Conservation (phyloP, 2,888 invertebrate genomes). For the Galeopsomyia nigrocyanea region DNA sequence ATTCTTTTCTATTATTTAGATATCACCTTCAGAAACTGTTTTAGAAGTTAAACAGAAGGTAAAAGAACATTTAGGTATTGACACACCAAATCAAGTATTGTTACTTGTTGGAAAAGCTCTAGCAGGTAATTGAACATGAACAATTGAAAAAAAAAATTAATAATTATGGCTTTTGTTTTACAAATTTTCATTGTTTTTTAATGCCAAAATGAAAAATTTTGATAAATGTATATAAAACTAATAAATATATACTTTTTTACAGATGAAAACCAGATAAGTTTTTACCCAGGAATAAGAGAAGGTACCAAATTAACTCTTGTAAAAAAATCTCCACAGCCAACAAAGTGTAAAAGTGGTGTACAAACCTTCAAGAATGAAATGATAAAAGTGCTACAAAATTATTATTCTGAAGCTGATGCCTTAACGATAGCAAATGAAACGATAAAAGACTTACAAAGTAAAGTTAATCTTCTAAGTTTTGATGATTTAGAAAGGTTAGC, state of each 20-base stretch:
- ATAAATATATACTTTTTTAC: constrained; percentile 47
- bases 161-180: neutral
- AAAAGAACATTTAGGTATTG: constrained; percentile 75
- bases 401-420: constrained; percentile 77
- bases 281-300: constrained; percentile 81
- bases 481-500: constrained; percentile 75
- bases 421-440: constrained; percentile 74
- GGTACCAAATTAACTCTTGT: constrained; percentile 82
- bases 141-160: neutral
- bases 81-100: constrained; percentile 79
- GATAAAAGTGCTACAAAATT: constrained; percentile 74
- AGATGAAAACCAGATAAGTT: constrained; percentile 79
- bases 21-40: constrained; percentile 70
- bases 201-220: constrained; percentile 8
- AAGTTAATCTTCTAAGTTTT: constrained; percentile 72
- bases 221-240: constrained; percentile 7
- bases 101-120: constrained; percentile 80
- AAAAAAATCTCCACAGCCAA: constrained; percentile 74
- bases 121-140: constrained; percentile 63
- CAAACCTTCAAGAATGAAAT: constrained; percentile 74
- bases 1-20: constrained; percentile 53
- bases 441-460: constrained; percentile 71
- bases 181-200: neutral
- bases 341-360: constrained; percentile 56
- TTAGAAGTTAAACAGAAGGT: constrained; percentile 79